Base-by-base conservation (phyloP, 2,797 vertebrate genomes). In the Lateolabrax maculatus region DNA sequence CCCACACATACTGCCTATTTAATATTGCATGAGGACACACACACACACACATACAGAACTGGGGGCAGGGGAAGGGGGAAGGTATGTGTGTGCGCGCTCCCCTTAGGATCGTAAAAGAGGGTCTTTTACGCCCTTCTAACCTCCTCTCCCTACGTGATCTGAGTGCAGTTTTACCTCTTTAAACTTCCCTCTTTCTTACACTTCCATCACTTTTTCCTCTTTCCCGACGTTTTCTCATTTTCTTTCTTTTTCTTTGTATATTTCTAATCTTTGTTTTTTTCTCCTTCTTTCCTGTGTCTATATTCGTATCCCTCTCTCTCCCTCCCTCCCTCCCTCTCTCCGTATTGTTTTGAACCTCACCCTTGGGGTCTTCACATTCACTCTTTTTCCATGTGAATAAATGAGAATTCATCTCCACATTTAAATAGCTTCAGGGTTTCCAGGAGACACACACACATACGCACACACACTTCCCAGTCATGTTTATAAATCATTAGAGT, bases 11-110 rank as follows among this genome's bases (percentile, higher is more conserved):
- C 97, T 96, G 95, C 91, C 96, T 97, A 95, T 97, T 99, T 97
- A 99, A 99, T 98, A 98, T 98, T 99, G 96, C 96, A 99, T 99
- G 98, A 98, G 96, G 93, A 93, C 90, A 90, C 91, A 93, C 90
- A 91, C 89, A 90, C 84, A 75, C 79, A 86, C 76, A 52, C 80
- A 90, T 77, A 90, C 88, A 87, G 87, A 86, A 90, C 86, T 85
- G 84, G 86, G 89, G 84, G 88, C 74, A 87, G 90, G 77, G 89
- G 88, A 75, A 88, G 90, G 77, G 87, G 78, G 65, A 75, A 77
- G 67, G 79, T 56, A 65, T 37, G 75, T 41, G 51, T 31, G 56
- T 71, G 53, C 41, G 34, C 11, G 39, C 36, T 29, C 21, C 72
- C 66, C 64, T 64, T 55, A 79, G 79, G 84, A 89, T 90, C 25